Conservation (phyloP, 2,888 invertebrate genomes). For the Synergus itoensis region DNA sequence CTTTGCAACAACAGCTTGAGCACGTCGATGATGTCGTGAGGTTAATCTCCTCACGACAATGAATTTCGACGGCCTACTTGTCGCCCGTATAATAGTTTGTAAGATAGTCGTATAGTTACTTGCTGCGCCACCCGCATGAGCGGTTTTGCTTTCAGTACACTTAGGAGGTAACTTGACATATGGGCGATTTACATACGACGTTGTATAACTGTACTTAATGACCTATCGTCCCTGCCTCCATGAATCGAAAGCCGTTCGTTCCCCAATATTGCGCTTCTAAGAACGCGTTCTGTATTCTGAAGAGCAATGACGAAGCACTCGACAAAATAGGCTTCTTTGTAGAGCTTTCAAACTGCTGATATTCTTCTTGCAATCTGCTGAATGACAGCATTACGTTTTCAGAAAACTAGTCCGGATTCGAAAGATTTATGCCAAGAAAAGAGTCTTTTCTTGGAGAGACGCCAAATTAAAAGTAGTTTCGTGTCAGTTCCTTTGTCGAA, state of each 20-base stretch:
- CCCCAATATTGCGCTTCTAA: slow-evolving; percentile 46
- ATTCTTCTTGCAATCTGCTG: slow-evolving; percentile 4
- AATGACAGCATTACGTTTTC: slow-evolving; percentile 6
- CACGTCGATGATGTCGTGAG: background rate
- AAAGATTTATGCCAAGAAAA: slow-evolving; percentile 18
- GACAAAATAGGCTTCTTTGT: slow-evolving; percentile 32
- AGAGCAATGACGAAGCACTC: slow-evolving; percentile 36
- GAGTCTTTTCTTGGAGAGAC: slow-evolving; percentile 36
- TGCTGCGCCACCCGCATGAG: slow-evolving; percentile 71
- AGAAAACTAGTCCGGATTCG: slow-evolving; percentile 18
- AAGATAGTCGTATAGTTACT: slow-evolving; percentile 71
- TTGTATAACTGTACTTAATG: slow-evolving; percentile 61
- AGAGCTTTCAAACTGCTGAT: background rate
- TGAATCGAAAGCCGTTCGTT: slow-evolving; percentile 49
- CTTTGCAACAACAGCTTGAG: background rate
- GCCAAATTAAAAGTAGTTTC: slow-evolving; percentile 52
- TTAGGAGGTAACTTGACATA: slow-evolving; percentile 73
- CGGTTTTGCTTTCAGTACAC: slow-evolving; percentile 65
- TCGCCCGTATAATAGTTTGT: slow-evolving; percentile 73
- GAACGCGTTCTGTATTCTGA: slow-evolving; percentile 33
- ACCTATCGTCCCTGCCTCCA: slow-evolving; percentile 45
- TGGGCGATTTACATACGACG: slow-evolving; percentile 76
- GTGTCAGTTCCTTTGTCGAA: background rate
- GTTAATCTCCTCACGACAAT: slow-evolving; percentile 59
- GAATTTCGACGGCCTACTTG: slow-evolving; percentile 75